A percentile compares a stretch with the other conserved stretches of the same genome.
Evolutionary conservation across 2,113 vertebrate species (phyloP).

Genomic region (Sakesphorus luctuosus): DNA sequence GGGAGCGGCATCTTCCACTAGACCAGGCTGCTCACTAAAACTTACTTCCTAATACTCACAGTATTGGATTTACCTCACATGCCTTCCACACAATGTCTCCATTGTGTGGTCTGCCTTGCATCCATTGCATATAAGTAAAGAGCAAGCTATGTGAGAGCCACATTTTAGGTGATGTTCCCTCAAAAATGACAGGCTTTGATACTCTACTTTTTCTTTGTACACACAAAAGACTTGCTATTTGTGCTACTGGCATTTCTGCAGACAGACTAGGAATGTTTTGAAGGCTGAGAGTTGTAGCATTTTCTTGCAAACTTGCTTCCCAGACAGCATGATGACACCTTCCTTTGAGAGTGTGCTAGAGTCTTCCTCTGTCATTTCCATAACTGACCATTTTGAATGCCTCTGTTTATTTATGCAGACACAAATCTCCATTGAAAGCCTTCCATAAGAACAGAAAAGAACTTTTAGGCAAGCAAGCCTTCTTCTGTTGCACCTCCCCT

Average conservation of each 20-base stretch:
- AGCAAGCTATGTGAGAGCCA: accelerated
- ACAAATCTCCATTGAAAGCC: neutral
- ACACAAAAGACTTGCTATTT: neutral
- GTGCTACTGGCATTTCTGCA: neutral
- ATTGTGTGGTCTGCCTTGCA: neutral
- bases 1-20: neutral
- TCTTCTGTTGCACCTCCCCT: neutral
- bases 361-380: neutral
- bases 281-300: accelerated
- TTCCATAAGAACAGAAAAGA: neutral
- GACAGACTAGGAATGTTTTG: neutral
- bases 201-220: neutral
- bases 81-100: neutral
- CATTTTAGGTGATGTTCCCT: neutral
- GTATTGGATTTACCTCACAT: neutral
- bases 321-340: neutral
- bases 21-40: neutral
- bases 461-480: neutral
- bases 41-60: neutral
- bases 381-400: neutral
- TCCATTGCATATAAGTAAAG: neutral
- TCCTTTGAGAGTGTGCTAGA: neutral
- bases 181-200: neutral
- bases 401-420: neutral
- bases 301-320: neutral